A percentile compares a stretch with the other conserved stretches of the same genome.
phyloP scores from a whole-genome alignment of 2,797 vertebrate genomes.

The Amphiprion clarkii region DNA sequence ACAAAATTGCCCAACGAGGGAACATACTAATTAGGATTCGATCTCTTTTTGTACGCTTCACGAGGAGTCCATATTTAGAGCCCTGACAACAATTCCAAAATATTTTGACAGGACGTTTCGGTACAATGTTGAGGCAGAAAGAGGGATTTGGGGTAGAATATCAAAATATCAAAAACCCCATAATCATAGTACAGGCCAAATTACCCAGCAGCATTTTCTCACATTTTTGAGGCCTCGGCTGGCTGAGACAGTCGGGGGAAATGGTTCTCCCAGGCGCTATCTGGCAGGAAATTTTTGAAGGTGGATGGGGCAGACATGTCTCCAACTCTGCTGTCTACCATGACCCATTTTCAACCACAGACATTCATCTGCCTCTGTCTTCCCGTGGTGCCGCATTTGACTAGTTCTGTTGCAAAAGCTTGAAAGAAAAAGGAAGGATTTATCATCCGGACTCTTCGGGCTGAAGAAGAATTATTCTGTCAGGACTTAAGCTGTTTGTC shows the following conservation, averaged over 20 bases:
- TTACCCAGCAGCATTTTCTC: conserved; percentile 80
- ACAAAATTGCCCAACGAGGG: conserved; percentile 64
- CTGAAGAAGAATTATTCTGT: conserved; percentile 17
- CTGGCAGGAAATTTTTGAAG: conserved; percentile 72
- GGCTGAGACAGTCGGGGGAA: conserved; percentile 64
- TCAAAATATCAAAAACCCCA: conserved; percentile 82
- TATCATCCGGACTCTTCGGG: conserved; percentile 22
- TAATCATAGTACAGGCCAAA: conserved; percentile 79
- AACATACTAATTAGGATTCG: conserved; percentile 77
- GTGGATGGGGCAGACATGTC: conserved; percentile 74
- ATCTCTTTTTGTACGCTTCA: conserved; percentile 57
- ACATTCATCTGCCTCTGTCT: conserved; percentile 61
- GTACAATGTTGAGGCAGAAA: conserved; percentile 62
- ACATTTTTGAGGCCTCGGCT: conserved; percentile 80
- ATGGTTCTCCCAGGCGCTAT: conserved; percentile 72
- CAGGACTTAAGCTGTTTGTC: conserved; percentile 18
- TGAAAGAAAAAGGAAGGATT: conserved; percentile 27
- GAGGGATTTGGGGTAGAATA: conserved; percentile 76
- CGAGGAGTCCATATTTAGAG: conserved; percentile 70
- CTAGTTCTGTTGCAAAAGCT: conserved; percentile 5
- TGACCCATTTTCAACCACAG: conserved; percentile 61
- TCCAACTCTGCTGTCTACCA: conserved; percentile 59
- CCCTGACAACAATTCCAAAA: conserved; percentile 77
- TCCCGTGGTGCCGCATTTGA: conserved; percentile 18
- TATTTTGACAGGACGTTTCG: conserved; percentile 77